Conservation (phyloP, 2,888 invertebrate genomes). For the Crocallis elinguaria region DNA sequence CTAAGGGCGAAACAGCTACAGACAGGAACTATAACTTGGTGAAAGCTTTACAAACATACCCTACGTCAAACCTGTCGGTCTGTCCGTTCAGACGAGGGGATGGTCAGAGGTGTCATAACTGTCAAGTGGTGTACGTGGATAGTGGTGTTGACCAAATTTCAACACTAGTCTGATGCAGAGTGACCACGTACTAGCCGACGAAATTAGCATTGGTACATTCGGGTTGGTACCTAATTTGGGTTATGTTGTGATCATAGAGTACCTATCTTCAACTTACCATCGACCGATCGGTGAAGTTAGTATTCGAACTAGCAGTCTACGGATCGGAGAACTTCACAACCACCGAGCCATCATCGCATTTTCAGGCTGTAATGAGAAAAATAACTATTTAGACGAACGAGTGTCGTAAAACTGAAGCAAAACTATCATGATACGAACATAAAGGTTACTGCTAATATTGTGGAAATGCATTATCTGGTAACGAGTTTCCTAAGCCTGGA, state of each 20-base stretch:
- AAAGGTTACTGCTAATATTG: constrained; percentile 22
- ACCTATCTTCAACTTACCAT: too few species aligned
- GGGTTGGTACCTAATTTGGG: too few species aligned
- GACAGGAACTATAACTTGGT: constrained; percentile 10
- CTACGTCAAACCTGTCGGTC: constrained; percentile 14
- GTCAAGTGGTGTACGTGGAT: not conserved
- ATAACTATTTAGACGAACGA: not conserved
- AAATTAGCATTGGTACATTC: too few species aligned
- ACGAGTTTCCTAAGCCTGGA: constrained; percentile 8
- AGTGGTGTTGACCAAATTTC: not conserved
- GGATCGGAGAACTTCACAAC: too few species aligned
- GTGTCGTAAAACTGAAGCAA: not conserved
- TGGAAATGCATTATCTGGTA: constrained; percentile 26
- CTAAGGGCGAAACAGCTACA: not conserved
- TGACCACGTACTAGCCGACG: too few species aligned
- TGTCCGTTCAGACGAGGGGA: constrained; percentile 8
- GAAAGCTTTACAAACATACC: constrained; percentile 23
- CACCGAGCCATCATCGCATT: too few species aligned
- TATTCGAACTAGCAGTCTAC: too few species aligned
- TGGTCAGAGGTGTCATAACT: constrained; percentile 6
- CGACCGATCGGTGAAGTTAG: too few species aligned
- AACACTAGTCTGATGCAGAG: too few species aligned
- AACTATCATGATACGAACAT: constrained; percentile 27
- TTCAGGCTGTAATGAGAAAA: too few species aligned
- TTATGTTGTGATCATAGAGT: too few species aligned